A percentile compares a stretch with the other conserved stretches of the same genome.
These are phyloP conservation scores for Scaptodrosophila lebanonensis DNA, from an alignment of 1,140 invertebrate genomes.

Conservation along the genomic window DNA sequence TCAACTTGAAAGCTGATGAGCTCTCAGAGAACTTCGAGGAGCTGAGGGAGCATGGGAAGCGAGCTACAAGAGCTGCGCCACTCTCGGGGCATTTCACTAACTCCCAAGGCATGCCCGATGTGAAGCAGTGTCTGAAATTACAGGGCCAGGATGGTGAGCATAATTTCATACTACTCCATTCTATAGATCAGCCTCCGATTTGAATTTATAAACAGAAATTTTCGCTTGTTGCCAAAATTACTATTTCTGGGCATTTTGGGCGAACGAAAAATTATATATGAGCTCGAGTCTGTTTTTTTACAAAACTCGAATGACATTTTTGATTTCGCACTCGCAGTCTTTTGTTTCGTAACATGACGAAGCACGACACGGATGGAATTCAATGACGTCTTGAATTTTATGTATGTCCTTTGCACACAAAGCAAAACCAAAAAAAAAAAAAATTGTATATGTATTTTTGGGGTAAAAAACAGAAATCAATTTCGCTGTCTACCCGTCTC, in stretches of 20 bases:
- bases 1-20: constrained; percentile 46
- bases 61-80: constrained; percentile 24
- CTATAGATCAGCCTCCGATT: too few relatives aligned
- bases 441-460: constrained; percentile 26
- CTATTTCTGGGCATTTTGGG: too few relatives aligned
- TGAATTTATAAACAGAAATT: too few relatives aligned
- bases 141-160: constrained; percentile 50
- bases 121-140: constrained; percentile 57
- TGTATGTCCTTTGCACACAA: constrained; percentile 48
- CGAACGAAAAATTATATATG: too few relatives aligned
- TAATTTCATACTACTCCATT: too few relatives aligned
- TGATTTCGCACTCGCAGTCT: constrained; percentile 20
- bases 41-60: not conserved
- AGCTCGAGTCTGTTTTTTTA: constrained; percentile 9
- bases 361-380: constrained; percentile 59
- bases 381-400: constrained; percentile 58
- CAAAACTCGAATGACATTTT: constrained; percentile 11
- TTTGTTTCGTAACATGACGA: constrained; percentile 61
- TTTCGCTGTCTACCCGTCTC: constrained; percentile 54
- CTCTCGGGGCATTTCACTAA: constrained; percentile 51
- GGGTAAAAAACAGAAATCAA: constrained; percentile 67
- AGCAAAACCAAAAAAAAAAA: not conserved
- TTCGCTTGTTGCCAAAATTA: too few relatives aligned
- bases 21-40: constrained; percentile 2
- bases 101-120: constrained; percentile 41